These are phyloP conservation scores for Pheucticus melanocephalus DNA, from an alignment of 2,113 vertebrate species.

Conservation along the genomic window DNA sequence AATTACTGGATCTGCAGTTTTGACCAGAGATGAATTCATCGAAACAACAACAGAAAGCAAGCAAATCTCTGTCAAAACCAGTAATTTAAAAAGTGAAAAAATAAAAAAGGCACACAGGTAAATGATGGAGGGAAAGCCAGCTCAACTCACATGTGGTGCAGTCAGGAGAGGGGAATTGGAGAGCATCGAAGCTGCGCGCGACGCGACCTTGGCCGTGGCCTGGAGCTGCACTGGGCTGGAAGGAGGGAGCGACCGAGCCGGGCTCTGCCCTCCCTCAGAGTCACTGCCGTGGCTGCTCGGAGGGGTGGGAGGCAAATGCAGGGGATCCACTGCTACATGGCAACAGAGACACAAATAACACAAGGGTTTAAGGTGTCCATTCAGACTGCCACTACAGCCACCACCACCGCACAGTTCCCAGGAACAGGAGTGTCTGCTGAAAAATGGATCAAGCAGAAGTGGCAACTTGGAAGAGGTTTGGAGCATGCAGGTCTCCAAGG, in stretches of 20 bases:
- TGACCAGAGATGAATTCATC: neutral
- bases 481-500: neutral
- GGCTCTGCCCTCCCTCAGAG: slow-evolving; percentile 93
- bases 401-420: neutral
- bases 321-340: slow-evolving; percentile 74
- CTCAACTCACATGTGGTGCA: slow-evolving; percentile 86
- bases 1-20: slow-evolving; percentile 4
- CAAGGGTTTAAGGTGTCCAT: neutral
- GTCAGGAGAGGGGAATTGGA: slow-evolving; percentile 96
- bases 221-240: slow-evolving; percentile 81
- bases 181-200: slow-evolving; percentile 81
- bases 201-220: slow-evolving; percentile 73
- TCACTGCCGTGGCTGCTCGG: slow-evolving; percentile 96
- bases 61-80: neutral
- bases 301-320: slow-evolving; percentile 94
- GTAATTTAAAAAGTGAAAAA: neutral
- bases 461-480: neutral
- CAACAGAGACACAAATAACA: neutral
- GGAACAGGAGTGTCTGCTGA: neutral
- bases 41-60: neutral
- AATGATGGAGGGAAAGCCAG: neutral
- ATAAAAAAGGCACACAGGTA: fast-evolving
- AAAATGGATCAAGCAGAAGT: neutral
- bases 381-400: neutral
- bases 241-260: slow-evolving; percentile 84